Conservation (phyloP, 2,797 vertebrate species). For the Synaphobranchus kaupii region DNA sequence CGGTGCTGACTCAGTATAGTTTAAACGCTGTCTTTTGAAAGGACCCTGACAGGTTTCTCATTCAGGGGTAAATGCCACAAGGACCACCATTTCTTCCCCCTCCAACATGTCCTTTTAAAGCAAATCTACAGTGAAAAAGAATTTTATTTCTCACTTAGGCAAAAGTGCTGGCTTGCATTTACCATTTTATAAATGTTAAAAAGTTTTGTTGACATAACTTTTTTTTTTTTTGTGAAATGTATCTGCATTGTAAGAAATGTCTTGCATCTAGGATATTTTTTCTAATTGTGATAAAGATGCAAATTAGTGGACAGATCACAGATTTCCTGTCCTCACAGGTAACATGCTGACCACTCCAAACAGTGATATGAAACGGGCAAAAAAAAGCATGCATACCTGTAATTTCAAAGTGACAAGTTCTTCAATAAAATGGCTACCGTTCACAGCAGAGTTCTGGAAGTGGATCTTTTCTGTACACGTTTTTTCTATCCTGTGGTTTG, state of each 20-base stretch:
- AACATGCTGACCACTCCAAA: constrained; percentile 25
- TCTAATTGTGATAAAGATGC: constrained; percentile 30
- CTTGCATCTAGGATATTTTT: constrained; percentile 39
- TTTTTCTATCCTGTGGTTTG: background rate
- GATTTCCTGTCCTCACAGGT: background rate
- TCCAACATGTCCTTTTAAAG: background rate
- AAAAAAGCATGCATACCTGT: constrained; percentile 43
- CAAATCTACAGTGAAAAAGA: constrained; percentile 41
- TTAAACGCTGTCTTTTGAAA: background rate
- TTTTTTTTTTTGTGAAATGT: constrained; percentile 45
- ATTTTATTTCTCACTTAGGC: constrained; percentile 62
- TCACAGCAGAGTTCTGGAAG: constrained; percentile 40
- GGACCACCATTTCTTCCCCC: background rate
- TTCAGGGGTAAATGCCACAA: background rate
- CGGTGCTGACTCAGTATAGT: background rate
- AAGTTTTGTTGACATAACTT: constrained; percentile 54
- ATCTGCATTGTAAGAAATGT: constrained; percentile 40
- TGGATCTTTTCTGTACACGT: background rate
- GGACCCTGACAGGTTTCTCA: background rate
- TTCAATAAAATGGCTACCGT: constrained; percentile 67
- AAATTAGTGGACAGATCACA: constrained; percentile 1
- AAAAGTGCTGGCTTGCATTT: constrained; percentile 61
- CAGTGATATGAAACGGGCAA: constrained; percentile 40
- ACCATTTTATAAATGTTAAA: constrained; percentile 68
- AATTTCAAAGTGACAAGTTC: constrained; percentile 38